Evolutionary conservation across 2,888 invertebrate species (phyloP).

Genomic region (Dastarcus helophoroides): DNA sequence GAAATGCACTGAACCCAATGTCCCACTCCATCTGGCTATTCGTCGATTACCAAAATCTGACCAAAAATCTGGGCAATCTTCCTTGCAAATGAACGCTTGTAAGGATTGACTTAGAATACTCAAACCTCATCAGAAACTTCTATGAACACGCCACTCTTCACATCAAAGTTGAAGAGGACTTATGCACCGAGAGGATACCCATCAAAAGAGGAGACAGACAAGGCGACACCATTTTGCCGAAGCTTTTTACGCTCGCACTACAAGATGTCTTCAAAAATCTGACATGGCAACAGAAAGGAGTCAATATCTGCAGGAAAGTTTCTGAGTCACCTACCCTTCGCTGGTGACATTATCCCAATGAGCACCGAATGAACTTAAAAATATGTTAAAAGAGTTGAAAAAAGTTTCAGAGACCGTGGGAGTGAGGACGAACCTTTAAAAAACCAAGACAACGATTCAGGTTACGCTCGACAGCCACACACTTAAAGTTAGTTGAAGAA

Average conservation of each 20-base stretch:
- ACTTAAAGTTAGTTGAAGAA: no score
- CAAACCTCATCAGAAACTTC: constrained; percentile 7
- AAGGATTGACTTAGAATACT: constrained; percentile 9
- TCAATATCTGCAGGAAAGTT: constrained; percentile 5
- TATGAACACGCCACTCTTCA: constrained; percentile 10
- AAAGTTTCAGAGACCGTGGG: background rate
- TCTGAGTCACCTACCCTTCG: constrained; percentile 6
- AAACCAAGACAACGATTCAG: no score
- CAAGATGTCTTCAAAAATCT: constrained; percentile 3
- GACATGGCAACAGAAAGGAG: constrained; percentile 3
- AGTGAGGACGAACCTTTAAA: constrained; percentile 1
- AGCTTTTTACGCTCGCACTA: constrained; percentile 1
- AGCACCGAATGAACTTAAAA: constrained; percentile 2
- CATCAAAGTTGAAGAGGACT: constrained; percentile 8
- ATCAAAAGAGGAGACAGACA: constrained; percentile 9
- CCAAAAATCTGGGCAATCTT: no score
- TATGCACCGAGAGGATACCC: constrained; percentile 5
- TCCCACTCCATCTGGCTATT: no score
- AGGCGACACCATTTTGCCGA: constrained; percentile 7
- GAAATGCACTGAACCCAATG: no score
- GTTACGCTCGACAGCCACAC: no score
- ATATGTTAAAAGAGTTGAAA: constrained; percentile 3
- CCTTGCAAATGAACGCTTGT: no score
- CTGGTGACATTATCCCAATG: constrained; percentile 4
- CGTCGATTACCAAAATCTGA: no score